phyloP scores from a whole-genome alignment of 2,113 vertebrate genomes.

The Pungitius pungitius region DNA sequence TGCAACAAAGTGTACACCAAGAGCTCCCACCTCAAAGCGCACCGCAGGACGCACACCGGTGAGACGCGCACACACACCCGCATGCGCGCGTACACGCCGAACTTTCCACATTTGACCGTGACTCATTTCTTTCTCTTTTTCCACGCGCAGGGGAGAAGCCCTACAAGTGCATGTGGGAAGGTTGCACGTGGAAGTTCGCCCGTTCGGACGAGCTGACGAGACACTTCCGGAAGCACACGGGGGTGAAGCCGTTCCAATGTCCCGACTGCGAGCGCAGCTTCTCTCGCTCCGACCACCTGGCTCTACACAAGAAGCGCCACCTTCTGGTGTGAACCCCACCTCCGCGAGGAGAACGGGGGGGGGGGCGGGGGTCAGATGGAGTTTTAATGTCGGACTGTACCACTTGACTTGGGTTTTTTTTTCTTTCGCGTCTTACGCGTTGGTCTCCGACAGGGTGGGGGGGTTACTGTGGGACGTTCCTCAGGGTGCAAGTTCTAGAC shows the following conservation, averaged over 20 bases:
- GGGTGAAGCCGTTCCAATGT: conserved; percentile 98
- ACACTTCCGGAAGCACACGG: conserved; percentile 98
- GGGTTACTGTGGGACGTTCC: conserved; percentile 59
- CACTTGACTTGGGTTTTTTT: conserved; percentile 43
- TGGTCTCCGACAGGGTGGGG: conserved; percentile 37
- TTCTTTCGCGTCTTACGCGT: conserved; percentile 34
- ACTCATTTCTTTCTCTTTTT: background rate
- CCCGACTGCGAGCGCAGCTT: conserved; percentile 98
- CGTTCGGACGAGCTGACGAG: conserved; percentile 98
- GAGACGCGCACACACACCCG: conserved; percentile 5
- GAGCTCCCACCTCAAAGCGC: conserved; percentile 97
- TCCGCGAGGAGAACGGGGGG: background rate
- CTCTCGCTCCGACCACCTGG: conserved; percentile 96
- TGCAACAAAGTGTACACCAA: conserved; percentile 99
- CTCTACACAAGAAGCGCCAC: conserved; percentile 97
- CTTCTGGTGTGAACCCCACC: conserved; percentile 79
- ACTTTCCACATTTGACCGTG: background rate
- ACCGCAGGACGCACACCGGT: conserved; percentile 98
- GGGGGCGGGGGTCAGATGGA: background rate
- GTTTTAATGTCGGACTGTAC: conserved; percentile 51
- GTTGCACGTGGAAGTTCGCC: conserved; percentile 99
- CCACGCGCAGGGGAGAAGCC: conserved; percentile 91
- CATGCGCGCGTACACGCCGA: background rate
- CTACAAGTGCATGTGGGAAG: conserved; percentile 98
- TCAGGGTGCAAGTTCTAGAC: conserved; percentile 54